Percentiles rank a stretch among this genome's conserved stretches.
Evolutionary conservation across 1,140 invertebrate genomes (phyloP).

Genomic region (Meloidogyne floridensis): DNA sequence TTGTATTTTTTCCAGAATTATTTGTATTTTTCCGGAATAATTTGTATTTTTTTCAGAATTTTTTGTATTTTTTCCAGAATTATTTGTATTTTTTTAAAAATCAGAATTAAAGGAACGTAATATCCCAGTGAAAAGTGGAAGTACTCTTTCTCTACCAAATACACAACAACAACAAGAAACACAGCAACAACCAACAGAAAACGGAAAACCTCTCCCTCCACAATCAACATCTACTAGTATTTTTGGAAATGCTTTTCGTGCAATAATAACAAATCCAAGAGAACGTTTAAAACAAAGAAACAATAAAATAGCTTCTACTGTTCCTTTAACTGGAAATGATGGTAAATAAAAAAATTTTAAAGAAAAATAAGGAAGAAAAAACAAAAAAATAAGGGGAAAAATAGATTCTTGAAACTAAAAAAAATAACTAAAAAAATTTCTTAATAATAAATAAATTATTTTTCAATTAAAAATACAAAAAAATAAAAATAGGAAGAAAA

Average conservation of each 20-base stretch:
- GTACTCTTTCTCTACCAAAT: neutral
- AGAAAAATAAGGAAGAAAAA: too few species aligned
- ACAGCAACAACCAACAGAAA: neutral
- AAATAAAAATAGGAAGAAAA: too few species aligned
- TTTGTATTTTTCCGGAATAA: too few species aligned
- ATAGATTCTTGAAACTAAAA: too few species aligned
- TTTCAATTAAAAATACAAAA: too few species aligned
- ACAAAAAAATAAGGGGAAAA: neutral
- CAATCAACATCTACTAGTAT: neutral
- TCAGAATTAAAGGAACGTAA: slow-evolving; percentile 2
- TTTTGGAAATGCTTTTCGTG: slow-evolving; percentile 12
- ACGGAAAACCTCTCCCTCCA: neutral
- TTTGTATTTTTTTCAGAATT: too few species aligned
- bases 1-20: too few species aligned
- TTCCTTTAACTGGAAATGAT: neutral
- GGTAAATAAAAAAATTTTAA: neutral
- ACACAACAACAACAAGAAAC: neutral
- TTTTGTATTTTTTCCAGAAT: too few species aligned
- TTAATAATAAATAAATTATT: too few species aligned
- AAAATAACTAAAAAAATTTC: too few species aligned
- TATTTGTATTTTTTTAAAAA: neutral
- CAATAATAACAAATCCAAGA: slow-evolving; percentile 5
- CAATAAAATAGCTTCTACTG: neutral
- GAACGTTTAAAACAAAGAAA: slow-evolving; percentile 1
- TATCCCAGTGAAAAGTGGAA: neutral